Percentiles rank a stretch among this genome's conserved stretches.
Evolutionary conservation across 2,113 vertebrate genomes (phyloP).

Genomic region (Polyodon spathula): DNA sequence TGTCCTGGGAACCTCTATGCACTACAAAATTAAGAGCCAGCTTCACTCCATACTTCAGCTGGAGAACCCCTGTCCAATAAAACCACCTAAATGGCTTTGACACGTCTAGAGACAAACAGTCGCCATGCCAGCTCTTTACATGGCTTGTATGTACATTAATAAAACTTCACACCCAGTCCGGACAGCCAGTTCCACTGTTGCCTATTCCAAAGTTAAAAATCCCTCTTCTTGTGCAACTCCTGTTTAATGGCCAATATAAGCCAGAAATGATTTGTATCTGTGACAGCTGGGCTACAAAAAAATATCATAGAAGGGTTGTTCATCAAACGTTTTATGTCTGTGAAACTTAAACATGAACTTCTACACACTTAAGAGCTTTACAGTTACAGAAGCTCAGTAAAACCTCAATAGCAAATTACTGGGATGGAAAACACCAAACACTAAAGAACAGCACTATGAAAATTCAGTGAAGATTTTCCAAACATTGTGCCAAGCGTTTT

Average conservation of each 20-base stretch:
- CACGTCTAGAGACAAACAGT: background rate
- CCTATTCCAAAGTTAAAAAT: background rate
- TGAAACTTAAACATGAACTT: slow-evolving; percentile 9
- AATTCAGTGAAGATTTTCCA: too few relatives aligned
- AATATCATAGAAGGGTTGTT: background rate
- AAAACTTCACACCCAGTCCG: background rate
- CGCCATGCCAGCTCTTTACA: too few relatives aligned
- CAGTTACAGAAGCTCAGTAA: background rate
- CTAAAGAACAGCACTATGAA: background rate
- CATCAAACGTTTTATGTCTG: background rate
- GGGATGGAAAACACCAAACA: background rate
- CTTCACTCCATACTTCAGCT: slow-evolving; percentile 1
- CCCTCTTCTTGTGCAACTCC: background rate
- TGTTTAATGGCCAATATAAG: background rate
- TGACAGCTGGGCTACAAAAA: background rate
- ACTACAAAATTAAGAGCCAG: too few relatives aligned
- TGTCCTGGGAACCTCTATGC: slow-evolving; percentile 1
- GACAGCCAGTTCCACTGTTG: background rate
- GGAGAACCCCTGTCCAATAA: background rate
- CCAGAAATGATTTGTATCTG: background rate
- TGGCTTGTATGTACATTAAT: background rate
- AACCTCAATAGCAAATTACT: slow-evolving; percentile 7
- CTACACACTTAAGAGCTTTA: background rate
- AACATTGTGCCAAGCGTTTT: too few relatives aligned
- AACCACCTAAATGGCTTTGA: slow-evolving; percentile 1